Percentiles rank a stretch among this genome's conserved stretches.
phyloP scores from a whole-genome alignment of 2,797 vertebrate species.

The Phoeniculus purpureus region DNA sequence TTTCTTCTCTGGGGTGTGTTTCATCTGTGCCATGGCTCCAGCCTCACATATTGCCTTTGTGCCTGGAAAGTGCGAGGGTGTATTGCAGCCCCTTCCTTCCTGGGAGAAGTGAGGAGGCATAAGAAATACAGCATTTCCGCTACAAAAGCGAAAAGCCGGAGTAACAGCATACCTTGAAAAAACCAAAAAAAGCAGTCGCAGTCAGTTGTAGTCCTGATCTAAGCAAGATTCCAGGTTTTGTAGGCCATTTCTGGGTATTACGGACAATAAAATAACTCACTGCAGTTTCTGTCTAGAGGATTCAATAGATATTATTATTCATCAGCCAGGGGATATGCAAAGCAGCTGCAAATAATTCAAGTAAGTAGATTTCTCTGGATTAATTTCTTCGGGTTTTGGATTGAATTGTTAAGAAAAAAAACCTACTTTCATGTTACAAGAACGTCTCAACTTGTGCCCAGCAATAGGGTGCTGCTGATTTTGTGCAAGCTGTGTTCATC shows the following conservation, averaged over 20 bases:
- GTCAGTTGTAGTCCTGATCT: neutral
- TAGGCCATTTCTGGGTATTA: neutral
- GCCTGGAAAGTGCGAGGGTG: neutral
- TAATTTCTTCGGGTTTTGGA: neutral
- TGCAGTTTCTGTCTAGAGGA: neutral
- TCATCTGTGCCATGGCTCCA: neutral
- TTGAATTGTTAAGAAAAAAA: neutral
- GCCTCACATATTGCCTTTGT: neutral
- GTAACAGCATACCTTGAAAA: neutral
- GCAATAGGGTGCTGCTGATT: neutral
- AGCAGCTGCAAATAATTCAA: neutral
- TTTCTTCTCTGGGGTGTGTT: neutral
- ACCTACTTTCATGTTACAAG: neutral
- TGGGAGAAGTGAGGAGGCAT: neutral
- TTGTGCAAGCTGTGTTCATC: neutral
- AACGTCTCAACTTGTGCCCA: neutral
- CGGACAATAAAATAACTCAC: neutral
- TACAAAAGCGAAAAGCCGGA: neutral
- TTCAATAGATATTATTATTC: neutral
- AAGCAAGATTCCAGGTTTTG: neutral
- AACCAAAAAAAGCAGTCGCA: no score
- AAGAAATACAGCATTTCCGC: neutral
- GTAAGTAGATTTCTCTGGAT: neutral
- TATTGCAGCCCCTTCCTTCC: neutral
- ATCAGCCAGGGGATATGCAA: neutral